Evolutionary conservation across 2,113 vertebrate genomes (phyloP).

Genomic region (Myiagra hebetior): DNA sequence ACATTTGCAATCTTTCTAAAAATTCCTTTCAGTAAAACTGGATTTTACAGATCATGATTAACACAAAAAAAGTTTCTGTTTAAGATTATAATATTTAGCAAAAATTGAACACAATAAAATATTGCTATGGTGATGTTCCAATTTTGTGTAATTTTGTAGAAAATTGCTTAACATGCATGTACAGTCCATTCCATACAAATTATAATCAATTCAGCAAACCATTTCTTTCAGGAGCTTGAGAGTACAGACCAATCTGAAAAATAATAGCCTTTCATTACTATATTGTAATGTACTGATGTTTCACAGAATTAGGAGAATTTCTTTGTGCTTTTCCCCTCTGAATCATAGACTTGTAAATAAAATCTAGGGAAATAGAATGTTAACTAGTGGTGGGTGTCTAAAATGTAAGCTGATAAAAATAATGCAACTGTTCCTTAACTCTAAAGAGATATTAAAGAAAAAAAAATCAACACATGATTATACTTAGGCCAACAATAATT

Average conservation of each 20-base stretch:
- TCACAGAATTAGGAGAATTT: not conserved
- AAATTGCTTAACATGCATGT: slow-evolving; percentile 18
- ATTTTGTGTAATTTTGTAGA: slow-evolving; percentile 26
- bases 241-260: slow-evolving; percentile 7
- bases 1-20: not conserved
- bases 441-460: not conserved
- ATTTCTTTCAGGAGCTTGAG: not conserved
- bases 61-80: not conserved
- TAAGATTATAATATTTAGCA: not conserved
- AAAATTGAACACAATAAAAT: not conserved
- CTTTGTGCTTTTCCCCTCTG: not conserved
- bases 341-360: not conserved
- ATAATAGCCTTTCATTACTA: slow-evolving; percentile 5
- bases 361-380: not conserved
- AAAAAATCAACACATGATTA: not conserved
- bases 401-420: not conserved
- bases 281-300: not conserved
- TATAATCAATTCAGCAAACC: slow-evolving; percentile 9
- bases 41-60: not conserved
- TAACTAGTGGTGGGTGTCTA: not conserved
- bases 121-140: not conserved
- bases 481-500: not conserved
- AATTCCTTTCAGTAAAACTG: not conserved
- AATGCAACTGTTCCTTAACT: not conserved
- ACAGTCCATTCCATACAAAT: slow-evolving; percentile 2